phyloP scores from a whole-genome alignment of 1,140 invertebrate species.

The Pseudomyrmex dendroicus region DNA sequence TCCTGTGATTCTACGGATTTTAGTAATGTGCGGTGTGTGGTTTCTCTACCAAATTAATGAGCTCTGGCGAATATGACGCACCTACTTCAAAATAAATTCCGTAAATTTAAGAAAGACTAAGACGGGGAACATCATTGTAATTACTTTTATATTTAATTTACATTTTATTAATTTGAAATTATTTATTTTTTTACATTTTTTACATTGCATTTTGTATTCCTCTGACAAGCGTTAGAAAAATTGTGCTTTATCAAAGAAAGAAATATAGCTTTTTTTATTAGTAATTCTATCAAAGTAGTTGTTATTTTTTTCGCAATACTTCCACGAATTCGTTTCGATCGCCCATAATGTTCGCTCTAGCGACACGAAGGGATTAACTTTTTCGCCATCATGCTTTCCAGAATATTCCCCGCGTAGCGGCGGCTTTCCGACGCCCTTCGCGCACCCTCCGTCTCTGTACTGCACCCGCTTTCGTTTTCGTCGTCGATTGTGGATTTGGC shows the following conservation, averaged over 20 bases:
- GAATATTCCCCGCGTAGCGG: slow-evolving; percentile 21
- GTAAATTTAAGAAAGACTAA: too few species aligned
- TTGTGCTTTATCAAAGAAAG: too few species aligned
- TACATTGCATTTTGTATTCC: too few species aligned
- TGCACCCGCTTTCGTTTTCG: slow-evolving; percentile 48
- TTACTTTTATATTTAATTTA: not conserved
- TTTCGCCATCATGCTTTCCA: slow-evolving; percentile 18
- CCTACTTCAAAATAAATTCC: not conserved
- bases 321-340: not conserved
- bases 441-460: slow-evolving; percentile 25
- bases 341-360: slow-evolving; percentile 4
- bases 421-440: slow-evolving; percentile 6
- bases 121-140: too few species aligned
- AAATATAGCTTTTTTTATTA: too few species aligned
- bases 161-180: too few species aligned
- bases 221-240: too few species aligned
- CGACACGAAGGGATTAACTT: slow-evolving; percentile 58
- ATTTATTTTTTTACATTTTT: too few species aligned
- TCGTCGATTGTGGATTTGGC: slow-evolving; percentile 61
- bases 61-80: slow-evolving; percentile 1
- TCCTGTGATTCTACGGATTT: slow-evolving; percentile 6
- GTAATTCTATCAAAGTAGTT: too few species aligned
- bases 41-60: slow-evolving; percentile 4
- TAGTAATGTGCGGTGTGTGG: slow-evolving; percentile 4
- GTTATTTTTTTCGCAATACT: too few species aligned